Conservation (phyloP, 2,113 vertebrate species). For the Chamaetylas fuelleborni region DNA sequence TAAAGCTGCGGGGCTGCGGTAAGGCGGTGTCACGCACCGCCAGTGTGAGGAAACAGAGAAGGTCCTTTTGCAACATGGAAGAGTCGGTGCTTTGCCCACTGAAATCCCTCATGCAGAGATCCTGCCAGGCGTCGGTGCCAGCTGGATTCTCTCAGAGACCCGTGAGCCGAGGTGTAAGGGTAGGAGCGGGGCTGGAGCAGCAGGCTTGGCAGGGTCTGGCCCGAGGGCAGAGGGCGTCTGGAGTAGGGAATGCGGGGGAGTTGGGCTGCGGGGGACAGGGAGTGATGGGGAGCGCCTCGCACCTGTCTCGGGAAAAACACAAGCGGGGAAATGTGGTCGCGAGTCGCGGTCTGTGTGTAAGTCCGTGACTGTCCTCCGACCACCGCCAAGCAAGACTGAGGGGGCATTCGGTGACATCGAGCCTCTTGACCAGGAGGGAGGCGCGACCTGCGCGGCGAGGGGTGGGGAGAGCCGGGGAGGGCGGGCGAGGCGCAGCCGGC, state of each 20-base stretch:
- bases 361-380: not conserved
- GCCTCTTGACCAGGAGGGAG: not conserved
- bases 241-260: not conserved
- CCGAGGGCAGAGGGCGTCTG: not conserved
- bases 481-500: conserved; percentile 31
- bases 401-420: not conserved
- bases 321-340: not conserved
- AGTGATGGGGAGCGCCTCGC: not conserved
- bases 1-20: not conserved
- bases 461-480: conserved; percentile 44
- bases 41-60: not conserved
- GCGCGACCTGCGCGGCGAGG: not conserved
- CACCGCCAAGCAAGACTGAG: rapidly evolving
- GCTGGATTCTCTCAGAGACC: not conserved
- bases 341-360: rapidly evolving
- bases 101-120: not conserved
- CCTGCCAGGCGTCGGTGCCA: not conserved
- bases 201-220: not conserved
- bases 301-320: not conserved
- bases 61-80: not conserved
- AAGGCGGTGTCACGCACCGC: not conserved
- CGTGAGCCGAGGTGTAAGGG: not conserved
- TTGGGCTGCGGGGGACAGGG: rapidly evolving
- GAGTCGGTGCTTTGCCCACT: not conserved
- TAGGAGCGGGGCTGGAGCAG: not conserved